These are phyloP conservation scores for Helogale parvula DNA, from an alignment of 2,113 vertebrate species.

Conservation along the genomic window DNA sequence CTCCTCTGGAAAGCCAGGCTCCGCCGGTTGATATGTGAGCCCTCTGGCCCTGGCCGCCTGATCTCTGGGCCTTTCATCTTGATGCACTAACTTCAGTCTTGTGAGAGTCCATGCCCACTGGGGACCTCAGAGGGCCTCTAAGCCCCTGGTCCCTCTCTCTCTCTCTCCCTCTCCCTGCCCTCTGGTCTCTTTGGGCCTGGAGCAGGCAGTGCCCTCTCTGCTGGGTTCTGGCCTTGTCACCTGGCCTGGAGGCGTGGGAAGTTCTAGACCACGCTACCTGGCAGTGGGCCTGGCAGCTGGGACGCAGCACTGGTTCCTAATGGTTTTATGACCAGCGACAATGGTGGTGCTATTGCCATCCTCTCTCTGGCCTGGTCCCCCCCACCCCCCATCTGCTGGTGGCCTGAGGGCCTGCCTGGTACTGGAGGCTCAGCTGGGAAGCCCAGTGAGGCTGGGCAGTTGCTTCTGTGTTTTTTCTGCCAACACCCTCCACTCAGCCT, in stretches of 20 bases:
- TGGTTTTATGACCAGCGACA: slow-evolving; percentile 55
- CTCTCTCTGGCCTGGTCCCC: background rate
- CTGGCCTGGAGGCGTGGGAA: slow-evolving; percentile 51
- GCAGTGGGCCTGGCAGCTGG: slow-evolving; percentile 51
- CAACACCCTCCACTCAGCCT: background rate
- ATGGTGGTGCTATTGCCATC: slow-evolving; percentile 34
- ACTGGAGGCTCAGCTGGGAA: background rate
- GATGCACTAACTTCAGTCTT: background rate
- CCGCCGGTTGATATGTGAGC: background rate
- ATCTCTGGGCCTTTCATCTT: background rate
- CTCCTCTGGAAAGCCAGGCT: background rate
- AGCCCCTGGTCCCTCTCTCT: background rate
- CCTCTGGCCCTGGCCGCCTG: background rate
- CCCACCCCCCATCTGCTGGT: background rate
- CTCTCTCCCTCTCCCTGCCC: background rate
- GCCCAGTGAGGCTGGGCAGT: background rate
- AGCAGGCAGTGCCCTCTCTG: background rate
- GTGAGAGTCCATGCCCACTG: background rate
- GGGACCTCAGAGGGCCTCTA: background rate
- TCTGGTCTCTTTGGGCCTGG: background rate
- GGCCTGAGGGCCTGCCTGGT: slow-evolving; percentile 50
- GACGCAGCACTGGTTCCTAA: background rate
- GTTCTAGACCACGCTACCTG: slow-evolving; percentile 39
- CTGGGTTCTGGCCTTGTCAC: slow-evolving; percentile 3
- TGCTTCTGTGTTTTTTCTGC: background rate